A percentile compares a stretch with the other conserved stretches of the same genome.
Conservation (phyloP, 30 jellyfish, hydroid and myxozoan species). For the Pseudorhiza aurosa region DNA sequence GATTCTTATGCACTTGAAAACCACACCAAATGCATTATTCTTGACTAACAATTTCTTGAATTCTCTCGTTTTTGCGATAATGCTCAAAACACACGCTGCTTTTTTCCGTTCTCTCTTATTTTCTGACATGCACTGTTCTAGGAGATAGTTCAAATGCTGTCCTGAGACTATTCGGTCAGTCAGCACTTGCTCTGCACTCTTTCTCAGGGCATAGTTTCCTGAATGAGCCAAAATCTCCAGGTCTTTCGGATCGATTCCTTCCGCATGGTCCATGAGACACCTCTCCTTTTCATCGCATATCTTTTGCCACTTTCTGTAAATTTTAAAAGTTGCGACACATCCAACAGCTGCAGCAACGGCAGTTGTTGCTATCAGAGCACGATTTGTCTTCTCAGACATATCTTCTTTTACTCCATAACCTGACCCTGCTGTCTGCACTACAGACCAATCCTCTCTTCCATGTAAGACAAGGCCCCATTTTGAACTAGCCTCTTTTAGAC, state of each 20-base stretch:
- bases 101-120: constrained; percentile 39
- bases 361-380: constrained; percentile 68
- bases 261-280: constrained; percentile 63
- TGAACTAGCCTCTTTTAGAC: not conserved
- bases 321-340: constrained; percentile 64
- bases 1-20: constrained; percentile 38
- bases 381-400: constrained; percentile 37
- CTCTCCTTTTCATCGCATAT: constrained; percentile 51
- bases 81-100: constrained; percentile 67
- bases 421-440: too few relatives aligned
- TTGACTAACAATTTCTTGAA: constrained; percentile 31
- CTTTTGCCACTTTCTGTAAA: constrained; percentile 42
- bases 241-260: constrained; percentile 38
- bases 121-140: constrained; percentile 23
- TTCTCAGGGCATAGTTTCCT: constrained; percentile 39
- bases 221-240: constrained; percentile 64
- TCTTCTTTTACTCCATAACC: not conserved
- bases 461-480: not conserved
- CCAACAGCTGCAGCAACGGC: constrained; percentile 78
- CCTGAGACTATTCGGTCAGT: constrained; percentile 68
- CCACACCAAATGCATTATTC: constrained; percentile 9
- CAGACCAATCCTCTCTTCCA: not conserved
- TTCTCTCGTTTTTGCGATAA: constrained; percentile 50
- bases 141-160: constrained; percentile 22
- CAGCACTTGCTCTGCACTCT: constrained; percentile 82